A percentile compares a stretch with the other conserved stretches of the same genome.
These are phyloP conservation scores for Hymenochirus boettgeri DNA, from an alignment of 2,113 vertebrate species.

Conservation along the genomic window DNA sequence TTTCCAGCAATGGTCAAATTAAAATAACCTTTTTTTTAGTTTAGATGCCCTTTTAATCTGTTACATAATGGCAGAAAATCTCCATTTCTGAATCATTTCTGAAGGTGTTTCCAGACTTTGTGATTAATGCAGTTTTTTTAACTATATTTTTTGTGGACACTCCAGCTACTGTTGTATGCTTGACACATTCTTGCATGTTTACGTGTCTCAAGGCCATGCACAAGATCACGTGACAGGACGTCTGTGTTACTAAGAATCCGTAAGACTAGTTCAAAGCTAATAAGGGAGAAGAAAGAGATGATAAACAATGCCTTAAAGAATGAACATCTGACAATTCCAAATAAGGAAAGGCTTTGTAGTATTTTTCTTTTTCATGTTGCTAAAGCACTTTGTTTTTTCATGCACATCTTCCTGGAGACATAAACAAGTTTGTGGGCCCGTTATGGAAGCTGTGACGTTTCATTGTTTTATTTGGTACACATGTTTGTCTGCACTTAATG, in stretches of 20 bases:
- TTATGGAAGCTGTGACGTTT: slow-evolving; percentile 20
- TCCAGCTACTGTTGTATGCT: slow-evolving; percentile 19
- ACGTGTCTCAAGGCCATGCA: slow-evolving; percentile 29
- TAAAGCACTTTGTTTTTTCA: slow-evolving; percentile 60
- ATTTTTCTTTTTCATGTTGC: slow-evolving; percentile 69
- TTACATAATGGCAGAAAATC: no score
- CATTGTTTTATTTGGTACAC: slow-evolving; percentile 15
- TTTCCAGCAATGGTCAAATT: no score
- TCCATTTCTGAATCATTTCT: no score
- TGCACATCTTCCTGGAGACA: slow-evolving; percentile 34
- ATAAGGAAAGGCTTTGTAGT: slow-evolving; percentile 61
- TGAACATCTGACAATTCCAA: slow-evolving; percentile 56
- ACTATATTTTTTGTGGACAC: background rate
- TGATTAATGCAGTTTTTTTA: no score
- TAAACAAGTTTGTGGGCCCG: slow-evolving; percentile 30
- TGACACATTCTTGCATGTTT: slow-evolving; percentile 43
- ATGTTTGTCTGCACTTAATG: slow-evolving; percentile 5
- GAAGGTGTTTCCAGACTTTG: no score
- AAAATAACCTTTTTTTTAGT: no score
- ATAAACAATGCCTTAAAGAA: slow-evolving; percentile 73
- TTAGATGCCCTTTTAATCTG: no score
- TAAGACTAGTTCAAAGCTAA: slow-evolving; percentile 33
- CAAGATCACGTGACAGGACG: slow-evolving; percentile 35
- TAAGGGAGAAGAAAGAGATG: slow-evolving; percentile 49
- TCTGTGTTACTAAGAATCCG: slow-evolving; percentile 20